Evolutionary conservation across 2,888 invertebrate species (phyloP).

Genomic region (Archips crataeganus): DNA sequence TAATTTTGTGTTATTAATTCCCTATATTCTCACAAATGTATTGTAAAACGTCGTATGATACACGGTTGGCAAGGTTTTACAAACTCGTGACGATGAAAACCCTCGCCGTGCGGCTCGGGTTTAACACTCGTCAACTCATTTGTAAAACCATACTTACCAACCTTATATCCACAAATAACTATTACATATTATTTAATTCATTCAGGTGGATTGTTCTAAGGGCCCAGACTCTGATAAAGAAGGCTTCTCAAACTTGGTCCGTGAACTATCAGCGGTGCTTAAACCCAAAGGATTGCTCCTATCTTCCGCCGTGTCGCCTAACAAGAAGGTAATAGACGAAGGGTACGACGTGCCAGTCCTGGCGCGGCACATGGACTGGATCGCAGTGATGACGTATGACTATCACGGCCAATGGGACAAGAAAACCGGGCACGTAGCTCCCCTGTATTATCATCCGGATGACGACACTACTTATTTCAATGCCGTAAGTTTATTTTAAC

Average conservation of each 20-base stretch:
- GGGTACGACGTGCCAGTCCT: conserved; percentile 93
- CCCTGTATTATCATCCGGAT: conserved; percentile 92
- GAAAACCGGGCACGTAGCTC: conserved; percentile 95
- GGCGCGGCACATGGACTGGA: conserved; percentile 93
- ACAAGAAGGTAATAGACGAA: conserved; percentile 94
- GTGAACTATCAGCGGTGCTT: conserved; percentile 89
- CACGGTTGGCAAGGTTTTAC: no score
- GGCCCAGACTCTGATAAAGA: conserved; percentile 94
- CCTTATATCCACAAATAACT: no score
- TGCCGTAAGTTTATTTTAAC: conserved; percentile 84
- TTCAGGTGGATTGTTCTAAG: conserved; percentile 93
- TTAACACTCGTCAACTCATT: no score
- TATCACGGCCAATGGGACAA: conserved; percentile 97
- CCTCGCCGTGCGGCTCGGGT: no score
- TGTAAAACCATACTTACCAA: no score
- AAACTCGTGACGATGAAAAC: no score
- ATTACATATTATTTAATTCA: conserved; percentile 36
- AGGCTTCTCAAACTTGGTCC: conserved; percentile 90
- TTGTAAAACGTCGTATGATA: no score
- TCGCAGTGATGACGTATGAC: conserved; percentile 97
- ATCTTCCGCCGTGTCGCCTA: conserved; percentile 95
- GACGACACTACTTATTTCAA: conserved; percentile 94
- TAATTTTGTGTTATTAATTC: no score
- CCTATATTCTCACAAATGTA: no score
- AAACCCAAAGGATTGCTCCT: conserved; percentile 89